phyloP scores from a whole-genome alignment of 2,888 invertebrate genomes.

The Drosophila neonasuta region DNA sequence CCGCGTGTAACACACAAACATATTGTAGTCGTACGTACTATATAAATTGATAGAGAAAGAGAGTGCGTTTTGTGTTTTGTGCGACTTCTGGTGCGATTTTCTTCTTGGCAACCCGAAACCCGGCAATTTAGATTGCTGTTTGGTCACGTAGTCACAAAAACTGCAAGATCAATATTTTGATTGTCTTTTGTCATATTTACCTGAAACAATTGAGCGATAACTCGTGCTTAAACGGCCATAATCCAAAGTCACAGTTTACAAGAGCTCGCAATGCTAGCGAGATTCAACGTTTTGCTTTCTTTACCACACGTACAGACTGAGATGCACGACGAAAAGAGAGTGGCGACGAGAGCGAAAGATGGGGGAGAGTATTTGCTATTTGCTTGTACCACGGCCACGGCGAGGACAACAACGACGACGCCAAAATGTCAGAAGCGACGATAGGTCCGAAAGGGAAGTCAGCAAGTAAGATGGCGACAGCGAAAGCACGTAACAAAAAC shows the following conservation, averaged over 20 bases:
- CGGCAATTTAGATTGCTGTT: constrained; percentile 25
- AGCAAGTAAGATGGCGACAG: constrained; percentile 10
- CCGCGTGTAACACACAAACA: constrained; percentile 22
- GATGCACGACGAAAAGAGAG: constrained; percentile 10
- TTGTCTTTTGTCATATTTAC: constrained; percentile 49
- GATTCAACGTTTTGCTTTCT: constrained; percentile 17
- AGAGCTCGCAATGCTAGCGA: constrained; percentile 8
- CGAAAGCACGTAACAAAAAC: constrained; percentile 9
- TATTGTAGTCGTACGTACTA: neutral
- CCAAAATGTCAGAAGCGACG: no score
- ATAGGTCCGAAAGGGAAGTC: neutral
- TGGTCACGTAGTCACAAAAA: constrained; percentile 40
- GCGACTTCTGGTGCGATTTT: neutral
- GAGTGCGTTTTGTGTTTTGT: constrained; percentile 6
- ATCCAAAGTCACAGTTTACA: constrained; percentile 31
- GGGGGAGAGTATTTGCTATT: constrained; percentile 4
- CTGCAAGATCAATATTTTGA: constrained; percentile 41
- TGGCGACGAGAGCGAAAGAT: neutral
- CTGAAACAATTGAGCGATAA: constrained; percentile 35
- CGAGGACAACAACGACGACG: constrained; percentile 31
- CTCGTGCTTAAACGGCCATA: constrained; percentile 36
- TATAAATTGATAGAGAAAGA: neutral
- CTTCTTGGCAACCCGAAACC: constrained; percentile 24
- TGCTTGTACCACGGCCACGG: constrained; percentile 28
- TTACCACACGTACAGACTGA: constrained; percentile 22